Evolutionary conservation across 2,113 vertebrate genomes (phyloP).

Genomic region (Rissa tridactyla): DNA sequence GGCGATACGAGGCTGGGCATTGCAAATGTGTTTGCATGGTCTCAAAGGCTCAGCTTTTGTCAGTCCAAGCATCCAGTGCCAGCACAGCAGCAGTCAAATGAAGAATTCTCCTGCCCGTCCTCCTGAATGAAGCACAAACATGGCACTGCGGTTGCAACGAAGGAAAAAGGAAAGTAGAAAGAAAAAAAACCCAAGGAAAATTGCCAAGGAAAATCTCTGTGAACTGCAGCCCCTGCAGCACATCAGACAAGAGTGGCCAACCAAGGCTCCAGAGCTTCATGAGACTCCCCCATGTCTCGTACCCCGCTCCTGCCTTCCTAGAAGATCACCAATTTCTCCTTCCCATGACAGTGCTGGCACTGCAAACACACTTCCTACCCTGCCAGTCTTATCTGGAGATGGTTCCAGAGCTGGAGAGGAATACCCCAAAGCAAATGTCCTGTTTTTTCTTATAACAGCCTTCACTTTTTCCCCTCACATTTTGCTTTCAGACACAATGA

Average conservation of each 20-base stretch:
- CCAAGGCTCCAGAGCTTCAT: neutral
- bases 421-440: neutral
- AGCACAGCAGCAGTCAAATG: neutral
- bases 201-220: neutral
- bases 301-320: neutral
- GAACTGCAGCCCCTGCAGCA: neutral
- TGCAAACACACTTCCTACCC: neutral
- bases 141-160: rapidly evolving
- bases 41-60: neutral
- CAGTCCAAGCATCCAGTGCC: neutral
- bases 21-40: neutral
- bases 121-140: neutral
- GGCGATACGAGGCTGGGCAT: neutral
- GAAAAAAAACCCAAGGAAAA: neutral
- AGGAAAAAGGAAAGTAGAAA: neutral
- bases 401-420: neutral
- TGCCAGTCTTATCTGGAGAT: neutral
- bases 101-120: neutral
- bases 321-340: neutral
- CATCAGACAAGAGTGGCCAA: rapidly evolving
- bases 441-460: neutral
- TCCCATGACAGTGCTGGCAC: neutral
- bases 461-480: neutral
- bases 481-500: neutral
- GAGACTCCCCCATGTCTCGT: rapidly evolving